Evolutionary conservation across 2,888 invertebrate genomes (phyloP), one percentile per base, ranked within the genome.

Genomic region (Tetrapedia diversipes): DNA sequence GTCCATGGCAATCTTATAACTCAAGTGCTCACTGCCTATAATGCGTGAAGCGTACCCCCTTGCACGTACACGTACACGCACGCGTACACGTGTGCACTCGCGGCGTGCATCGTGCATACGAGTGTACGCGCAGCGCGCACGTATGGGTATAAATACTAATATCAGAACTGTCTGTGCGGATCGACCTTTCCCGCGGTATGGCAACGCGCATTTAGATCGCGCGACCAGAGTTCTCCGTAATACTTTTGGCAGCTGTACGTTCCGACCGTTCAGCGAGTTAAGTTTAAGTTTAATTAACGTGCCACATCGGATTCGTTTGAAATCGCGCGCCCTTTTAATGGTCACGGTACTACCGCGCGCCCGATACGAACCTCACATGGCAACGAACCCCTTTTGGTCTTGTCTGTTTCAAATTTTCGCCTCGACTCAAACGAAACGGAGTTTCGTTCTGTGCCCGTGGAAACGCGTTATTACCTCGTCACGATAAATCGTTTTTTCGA

Each of bases 281-380:
- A 88, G 85, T 88, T 89, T 86, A 86, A 89, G 86, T 90, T 90
- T 89, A 89, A 90, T 90, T 89, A 89, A 89, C 86, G 88, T 89
- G 87, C 87, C 89, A 87, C 85, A 78, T 87, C 84, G 89, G 84
- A 89, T 87, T 82, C 79, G 65, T 80, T 77, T 41, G 76, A 43
- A 67, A 74, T 64, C 77, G 63, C 41, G 53, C 27, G 24, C 65
- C 73, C 32, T 65, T 80, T 64, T 47, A 64, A 79, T 69, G 66
- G 73, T 74, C 65, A 63, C 49, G 68, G 69, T 19, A 19, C 41
- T 34, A 41, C 66, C 56, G 45, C 54, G 51, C 51, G 34, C 59
- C 16, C 27, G 7, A 10, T 39, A 19, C 43, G 59, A 43, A 71
- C 39, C 64, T 37, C 45, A 63, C 41, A 39, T 22, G 71, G 24